phyloP scores from a whole-genome alignment of 37 sponge, comb jelly and placozoan genomes.

The Ianthella basta region DNA sequence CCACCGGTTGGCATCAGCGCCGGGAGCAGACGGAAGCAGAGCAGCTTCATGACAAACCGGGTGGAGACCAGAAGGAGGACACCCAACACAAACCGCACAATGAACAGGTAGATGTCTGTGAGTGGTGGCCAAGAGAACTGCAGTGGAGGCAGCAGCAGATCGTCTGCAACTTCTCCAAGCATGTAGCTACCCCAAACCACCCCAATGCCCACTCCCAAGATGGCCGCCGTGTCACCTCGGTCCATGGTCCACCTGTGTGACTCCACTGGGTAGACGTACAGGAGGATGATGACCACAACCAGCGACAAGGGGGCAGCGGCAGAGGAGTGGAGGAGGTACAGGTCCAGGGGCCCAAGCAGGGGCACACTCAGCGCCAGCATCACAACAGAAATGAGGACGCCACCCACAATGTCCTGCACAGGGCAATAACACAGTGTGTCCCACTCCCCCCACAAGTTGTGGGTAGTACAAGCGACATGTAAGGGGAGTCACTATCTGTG shows the following conservation, averaged over 20 bases:
- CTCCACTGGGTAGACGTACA: slow-evolving; percentile 86
- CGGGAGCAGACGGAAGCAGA: slow-evolving; percentile 84
- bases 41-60: slow-evolving; percentile 80
- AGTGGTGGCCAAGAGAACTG: slow-evolving; percentile 44
- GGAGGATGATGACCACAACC: slow-evolving; percentile 45
- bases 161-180: slow-evolving; percentile 62
- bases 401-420: slow-evolving; percentile 74
- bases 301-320: slow-evolving; percentile 29
- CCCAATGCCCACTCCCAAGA: slow-evolving; percentile 67
- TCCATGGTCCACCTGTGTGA: slow-evolving; percentile 76
- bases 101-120: slow-evolving; percentile 38
- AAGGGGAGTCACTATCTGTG: too few species aligned
- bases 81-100: slow-evolving; percentile 79
- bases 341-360: slow-evolving; percentile 51
- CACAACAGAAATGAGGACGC: slow-evolving; percentile 61
- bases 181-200: slow-evolving; percentile 36
- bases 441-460: too few species aligned
- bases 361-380: slow-evolving; percentile 52
- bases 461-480: too few species aligned
- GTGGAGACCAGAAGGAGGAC: slow-evolving; percentile 73
- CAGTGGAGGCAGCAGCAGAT: slow-evolving; percentile 55
- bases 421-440: background rate
- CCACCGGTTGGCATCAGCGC: slow-evolving; percentile 82
- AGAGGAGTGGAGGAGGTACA: slow-evolving; percentile 39
- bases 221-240: slow-evolving; percentile 91